phyloP scores from a whole-genome alignment of 2,113 vertebrate species.

The Mus pahari region DNA sequence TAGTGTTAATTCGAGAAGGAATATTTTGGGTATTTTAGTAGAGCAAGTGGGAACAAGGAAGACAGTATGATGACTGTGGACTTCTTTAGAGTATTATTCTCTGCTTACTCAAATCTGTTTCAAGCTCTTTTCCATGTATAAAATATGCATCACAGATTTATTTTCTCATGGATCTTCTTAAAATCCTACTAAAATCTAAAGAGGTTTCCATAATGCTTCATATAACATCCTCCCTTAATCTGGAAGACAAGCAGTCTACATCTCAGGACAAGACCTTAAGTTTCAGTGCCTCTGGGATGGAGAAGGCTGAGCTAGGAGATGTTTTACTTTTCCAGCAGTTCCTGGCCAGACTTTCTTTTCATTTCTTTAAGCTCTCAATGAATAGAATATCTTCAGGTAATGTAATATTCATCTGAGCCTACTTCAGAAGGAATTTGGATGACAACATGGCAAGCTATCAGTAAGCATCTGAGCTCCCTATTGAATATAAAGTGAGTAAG shows the following conservation, averaged over 20 bases:
- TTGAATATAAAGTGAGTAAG: neutral
- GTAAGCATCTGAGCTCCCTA: neutral
- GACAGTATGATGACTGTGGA: neutral
- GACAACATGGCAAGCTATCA: no score
- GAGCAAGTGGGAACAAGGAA: neutral
- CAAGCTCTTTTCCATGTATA: neutral
- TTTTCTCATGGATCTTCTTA: conserved; percentile 50
- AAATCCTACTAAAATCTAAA: conserved; percentile 11
- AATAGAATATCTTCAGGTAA: neutral
- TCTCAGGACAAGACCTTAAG: neutral
- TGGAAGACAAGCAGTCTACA: neutral
- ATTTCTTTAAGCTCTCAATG: neutral
- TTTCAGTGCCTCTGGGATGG: neutral
- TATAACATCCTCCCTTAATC: neutral
- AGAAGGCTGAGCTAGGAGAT: neutral
- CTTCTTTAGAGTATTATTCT: neutral
- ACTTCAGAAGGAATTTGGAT: neutral
- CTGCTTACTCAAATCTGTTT: neutral
- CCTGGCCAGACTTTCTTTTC: neutral
- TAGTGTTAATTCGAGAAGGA: neutral
- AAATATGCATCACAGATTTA: neutral
- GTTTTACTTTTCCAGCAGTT: neutral
- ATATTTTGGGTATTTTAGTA: conserved; percentile 43
- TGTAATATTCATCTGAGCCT: neutral
- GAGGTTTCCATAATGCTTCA: neutral